Conservation (phyloP, 2,113 vertebrate genomes). For the Steatornis caripensis region DNA sequence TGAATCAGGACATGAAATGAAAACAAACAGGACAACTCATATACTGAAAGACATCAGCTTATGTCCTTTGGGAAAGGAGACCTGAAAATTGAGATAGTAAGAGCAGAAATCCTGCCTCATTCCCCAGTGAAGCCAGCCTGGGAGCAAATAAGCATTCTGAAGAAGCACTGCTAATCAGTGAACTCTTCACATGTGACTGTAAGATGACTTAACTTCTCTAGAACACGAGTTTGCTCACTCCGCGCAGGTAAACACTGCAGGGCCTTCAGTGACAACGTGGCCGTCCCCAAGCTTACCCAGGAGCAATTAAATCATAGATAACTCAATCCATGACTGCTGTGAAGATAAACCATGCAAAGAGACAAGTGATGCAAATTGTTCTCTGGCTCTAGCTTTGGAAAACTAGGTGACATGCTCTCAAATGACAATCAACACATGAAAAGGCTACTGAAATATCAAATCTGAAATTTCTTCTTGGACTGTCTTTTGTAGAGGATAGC, state of each 20-base stretch:
- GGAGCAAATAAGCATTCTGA: not conserved
- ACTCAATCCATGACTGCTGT: not conserved
- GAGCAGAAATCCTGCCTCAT: not conserved
- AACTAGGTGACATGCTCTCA: not conserved
- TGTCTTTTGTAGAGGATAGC: not conserved
- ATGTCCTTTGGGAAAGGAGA: not conserved
- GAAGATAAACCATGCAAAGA: not conserved
- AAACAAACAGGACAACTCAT: not conserved
- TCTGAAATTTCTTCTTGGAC: not conserved
- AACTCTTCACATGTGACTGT: not conserved
- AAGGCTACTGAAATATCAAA: not conserved
- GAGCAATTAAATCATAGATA: not conserved
- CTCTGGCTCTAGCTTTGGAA: not conserved
- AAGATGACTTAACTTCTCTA: not conserved
- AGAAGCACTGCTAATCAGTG: not conserved
- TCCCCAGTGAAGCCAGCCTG: not conserved
- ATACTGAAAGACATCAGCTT: not conserved
- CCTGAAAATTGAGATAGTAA: not conserved
- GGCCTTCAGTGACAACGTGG: not conserved
- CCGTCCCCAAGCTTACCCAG: not conserved
- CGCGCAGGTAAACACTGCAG: not conserved
- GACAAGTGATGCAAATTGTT: not conserved
- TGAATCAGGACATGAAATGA: not conserved
- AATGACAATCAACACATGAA: not conserved
- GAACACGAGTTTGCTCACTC: not conserved